phyloP scores from a whole-genome alignment of 1,140 invertebrate genomes.

The Ceratina calcarata region DNA sequence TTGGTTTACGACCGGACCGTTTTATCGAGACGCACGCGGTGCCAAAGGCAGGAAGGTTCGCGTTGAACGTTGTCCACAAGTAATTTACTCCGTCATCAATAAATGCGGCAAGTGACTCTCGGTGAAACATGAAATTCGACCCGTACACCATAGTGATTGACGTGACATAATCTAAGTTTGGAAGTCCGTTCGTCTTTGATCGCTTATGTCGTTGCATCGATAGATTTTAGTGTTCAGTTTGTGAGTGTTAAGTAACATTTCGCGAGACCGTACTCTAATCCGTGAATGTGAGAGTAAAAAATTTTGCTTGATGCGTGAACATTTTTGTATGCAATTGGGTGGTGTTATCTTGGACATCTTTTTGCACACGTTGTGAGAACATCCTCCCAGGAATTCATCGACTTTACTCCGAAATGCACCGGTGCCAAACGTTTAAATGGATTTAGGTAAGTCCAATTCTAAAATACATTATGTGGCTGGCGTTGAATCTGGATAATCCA shows the following conservation, averaged over 20 bases:
- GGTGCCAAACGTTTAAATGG: not conserved
- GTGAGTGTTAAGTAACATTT: constrained; percentile 15
- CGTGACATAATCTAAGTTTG: not conserved
- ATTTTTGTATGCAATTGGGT: not conserved
- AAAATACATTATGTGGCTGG: not conserved
- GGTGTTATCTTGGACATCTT: not conserved
- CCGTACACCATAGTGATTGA: not conserved
- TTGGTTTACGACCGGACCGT: not conserved
- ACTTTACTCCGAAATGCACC: not conserved
- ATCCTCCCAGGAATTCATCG: constrained; percentile 13
- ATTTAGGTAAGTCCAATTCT: constrained; percentile 49
- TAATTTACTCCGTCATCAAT: not conserved
- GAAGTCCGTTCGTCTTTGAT: not conserved
- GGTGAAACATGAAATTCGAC: not conserved
- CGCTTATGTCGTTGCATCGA: constrained; percentile 10
- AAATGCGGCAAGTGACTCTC: not conserved
- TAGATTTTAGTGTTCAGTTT: constrained; percentile 30
- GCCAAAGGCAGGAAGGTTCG: no score
- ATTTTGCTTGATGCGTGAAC: constrained; percentile 15
- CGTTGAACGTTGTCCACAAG: not conserved
- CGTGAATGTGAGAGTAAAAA: not conserved
- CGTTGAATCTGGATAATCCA: not conserved
- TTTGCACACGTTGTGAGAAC: not conserved
- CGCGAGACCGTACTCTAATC: not conserved
- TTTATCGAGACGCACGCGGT: not conserved